phyloP scores from a whole-genome alignment of 2,113 vertebrate genomes.

The Hippocampus barbouri region DNA sequence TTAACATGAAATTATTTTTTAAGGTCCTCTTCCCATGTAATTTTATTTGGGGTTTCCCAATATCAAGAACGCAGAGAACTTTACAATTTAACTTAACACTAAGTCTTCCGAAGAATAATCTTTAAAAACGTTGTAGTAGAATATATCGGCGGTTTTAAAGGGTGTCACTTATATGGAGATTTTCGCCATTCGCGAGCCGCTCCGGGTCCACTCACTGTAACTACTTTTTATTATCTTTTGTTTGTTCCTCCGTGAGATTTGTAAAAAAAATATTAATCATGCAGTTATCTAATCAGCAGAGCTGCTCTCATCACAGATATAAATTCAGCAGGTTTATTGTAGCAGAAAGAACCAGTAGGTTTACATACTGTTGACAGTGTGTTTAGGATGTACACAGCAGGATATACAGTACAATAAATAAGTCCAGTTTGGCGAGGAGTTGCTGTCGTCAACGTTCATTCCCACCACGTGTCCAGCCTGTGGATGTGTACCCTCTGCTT shows the following conservation, averaged over 20 bases:
- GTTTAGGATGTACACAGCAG: constrained; percentile 47
- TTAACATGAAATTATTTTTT: no score
- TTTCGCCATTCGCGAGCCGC: no score
- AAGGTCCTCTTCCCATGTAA: no score
- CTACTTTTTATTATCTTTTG: not conserved
- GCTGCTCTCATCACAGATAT: constrained; percentile 32
- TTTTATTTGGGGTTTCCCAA: not conserved
- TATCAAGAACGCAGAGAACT: no score
- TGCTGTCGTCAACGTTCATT: constrained; percentile 39
- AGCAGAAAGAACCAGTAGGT: constrained; percentile 45
- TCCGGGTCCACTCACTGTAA: no score
- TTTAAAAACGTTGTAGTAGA: no score
- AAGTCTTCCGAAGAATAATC: no score
- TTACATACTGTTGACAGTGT: constrained; percentile 45
- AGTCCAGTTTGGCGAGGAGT: constrained; percentile 46
- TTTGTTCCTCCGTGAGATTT: no score
- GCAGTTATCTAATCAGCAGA: constrained; percentile 6
- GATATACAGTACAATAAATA: constrained; percentile 55
- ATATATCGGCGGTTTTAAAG: no score
- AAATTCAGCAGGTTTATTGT: constrained; percentile 58
- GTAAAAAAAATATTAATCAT: no score
- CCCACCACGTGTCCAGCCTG: constrained; percentile 76
- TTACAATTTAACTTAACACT: no score
- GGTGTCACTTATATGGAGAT: no score
- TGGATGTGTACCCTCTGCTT: constrained; percentile 78